phyloP scores from a whole-genome alignment of 2,113 vertebrate genomes.

The Hemibagrus wyckioides region DNA sequence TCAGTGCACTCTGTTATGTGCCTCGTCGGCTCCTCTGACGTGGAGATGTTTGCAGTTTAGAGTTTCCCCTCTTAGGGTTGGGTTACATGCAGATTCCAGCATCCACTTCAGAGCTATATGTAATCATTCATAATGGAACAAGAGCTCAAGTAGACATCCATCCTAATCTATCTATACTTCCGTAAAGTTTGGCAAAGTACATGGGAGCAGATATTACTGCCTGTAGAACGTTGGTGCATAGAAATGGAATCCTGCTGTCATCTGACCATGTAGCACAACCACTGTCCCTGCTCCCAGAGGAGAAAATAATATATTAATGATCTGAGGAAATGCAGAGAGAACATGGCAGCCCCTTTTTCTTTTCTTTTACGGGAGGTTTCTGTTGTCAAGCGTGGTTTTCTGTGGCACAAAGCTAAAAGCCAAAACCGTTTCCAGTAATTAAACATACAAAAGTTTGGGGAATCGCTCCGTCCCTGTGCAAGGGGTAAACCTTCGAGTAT shows the following conservation, averaged over 20 bases:
- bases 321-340: constrained; percentile 50
- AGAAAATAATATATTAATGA: constrained; percentile 7
- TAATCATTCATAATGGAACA: constrained; percentile 34
- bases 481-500: constrained; percentile 82
- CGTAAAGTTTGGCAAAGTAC: constrained; percentile 2
- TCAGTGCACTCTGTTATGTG: constrained; percentile 39
- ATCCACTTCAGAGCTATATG: constrained; percentile 18
- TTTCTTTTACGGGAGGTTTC: constrained; percentile 40
- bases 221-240: constrained; percentile 10
- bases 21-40: constrained; percentile 19
- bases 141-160: neutral
- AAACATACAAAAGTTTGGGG: constrained; percentile 23
- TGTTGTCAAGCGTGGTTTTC: constrained; percentile 55
- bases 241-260: neutral
- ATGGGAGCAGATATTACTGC: neutral
- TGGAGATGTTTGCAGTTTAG: constrained; percentile 38
- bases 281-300: neutral
- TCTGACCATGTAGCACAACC: constrained; percentile 3
- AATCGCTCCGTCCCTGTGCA: constrained; percentile 42
- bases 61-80: constrained; percentile 43
- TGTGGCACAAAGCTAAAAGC: constrained; percentile 42
- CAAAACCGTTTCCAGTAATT: constrained; percentile 26
- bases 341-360: constrained; percentile 39
- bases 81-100: constrained; percentile 45
- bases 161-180: neutral